Evolutionary conservation across 1,140 invertebrate genomes (phyloP).

Genomic region (Drosophila tropicalis): DNA sequence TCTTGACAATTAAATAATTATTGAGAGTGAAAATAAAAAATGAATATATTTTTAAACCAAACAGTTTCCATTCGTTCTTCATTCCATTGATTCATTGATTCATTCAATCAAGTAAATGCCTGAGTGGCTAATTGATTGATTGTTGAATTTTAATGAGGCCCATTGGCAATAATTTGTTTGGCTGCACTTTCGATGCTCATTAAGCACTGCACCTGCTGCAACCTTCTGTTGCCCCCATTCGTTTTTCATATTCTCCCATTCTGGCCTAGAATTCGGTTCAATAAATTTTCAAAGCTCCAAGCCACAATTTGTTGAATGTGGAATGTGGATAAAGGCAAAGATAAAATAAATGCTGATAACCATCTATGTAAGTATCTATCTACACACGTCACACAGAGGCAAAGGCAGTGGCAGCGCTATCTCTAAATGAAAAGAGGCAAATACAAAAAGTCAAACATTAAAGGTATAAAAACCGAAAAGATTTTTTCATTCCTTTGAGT

Average conservation of each 20-base stretch:
- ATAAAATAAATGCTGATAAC: slow-evolving; percentile 57
- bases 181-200: slow-evolving; percentile 36
- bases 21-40: background rate
- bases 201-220: slow-evolving; percentile 54
- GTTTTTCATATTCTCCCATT: background rate
- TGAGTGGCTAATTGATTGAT: slow-evolving; percentile 46
- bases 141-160: slow-evolving; percentile 43
- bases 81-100: slow-evolving; percentile 27
- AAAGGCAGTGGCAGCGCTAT: slow-evolving; percentile 29
- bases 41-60: background rate
- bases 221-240: background rate
- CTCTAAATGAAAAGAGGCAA: slow-evolving; percentile 41
- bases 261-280: slow-evolving; percentile 48
- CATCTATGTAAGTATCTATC: slow-evolving; percentile 46
- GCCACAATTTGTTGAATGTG: slow-evolving; percentile 16
- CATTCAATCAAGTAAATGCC: slow-evolving; percentile 14
- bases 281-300: slow-evolving; percentile 46
- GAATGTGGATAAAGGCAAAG: slow-evolving; percentile 5
- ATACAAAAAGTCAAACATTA: slow-evolving; percentile 39
- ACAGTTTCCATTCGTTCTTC: slow-evolving; percentile 54
- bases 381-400: slow-evolving; percentile 24
- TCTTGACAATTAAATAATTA: background rate
- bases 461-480: slow-evolving; percentile 4
- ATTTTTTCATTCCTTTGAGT: background rate
- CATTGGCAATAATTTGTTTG: slow-evolving; percentile 39